Conservation (phyloP, 2,797 vertebrate species). For the Microhierax caerulescens region DNA sequence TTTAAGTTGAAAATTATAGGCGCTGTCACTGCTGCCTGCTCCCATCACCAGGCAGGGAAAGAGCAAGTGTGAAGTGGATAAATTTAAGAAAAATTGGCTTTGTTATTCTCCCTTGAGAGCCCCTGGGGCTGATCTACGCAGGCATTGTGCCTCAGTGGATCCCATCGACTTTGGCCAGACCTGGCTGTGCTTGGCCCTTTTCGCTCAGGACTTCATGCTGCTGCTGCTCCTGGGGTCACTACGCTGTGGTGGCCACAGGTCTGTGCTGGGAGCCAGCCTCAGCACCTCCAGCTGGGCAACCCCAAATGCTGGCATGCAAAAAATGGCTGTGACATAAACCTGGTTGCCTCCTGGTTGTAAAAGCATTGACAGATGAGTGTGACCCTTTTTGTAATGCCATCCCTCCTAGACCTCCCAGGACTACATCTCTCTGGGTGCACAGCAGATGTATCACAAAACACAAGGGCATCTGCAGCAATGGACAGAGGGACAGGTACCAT, state of each 20-base stretch:
- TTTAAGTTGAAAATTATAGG: background rate
- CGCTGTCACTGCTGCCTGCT: background rate
- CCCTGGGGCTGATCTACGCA: background rate
- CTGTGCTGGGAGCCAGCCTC: background rate
- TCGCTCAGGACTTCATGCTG: background rate
- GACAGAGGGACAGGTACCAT: background rate
- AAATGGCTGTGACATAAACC: background rate
- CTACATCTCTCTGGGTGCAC: background rate
- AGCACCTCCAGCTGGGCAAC: background rate
- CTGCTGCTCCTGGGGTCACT: no score
- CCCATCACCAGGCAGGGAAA: background rate
- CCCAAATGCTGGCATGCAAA: background rate
- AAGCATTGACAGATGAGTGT: background rate
- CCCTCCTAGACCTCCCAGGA: background rate
- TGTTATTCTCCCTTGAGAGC: background rate
- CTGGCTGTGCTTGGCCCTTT: fast-evolving
- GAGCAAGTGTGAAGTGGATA: background rate
- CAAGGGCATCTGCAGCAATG: background rate
- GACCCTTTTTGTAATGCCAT: background rate
- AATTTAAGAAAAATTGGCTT: background rate
- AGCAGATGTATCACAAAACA: background rate
- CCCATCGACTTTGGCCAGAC: background rate
- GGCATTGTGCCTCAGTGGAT: background rate
- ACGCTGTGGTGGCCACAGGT: background rate
- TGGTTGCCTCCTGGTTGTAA: background rate